Evolutionary conservation across 2,113 vertebrate genomes (phyloP), one percentile per base, ranked within the genome.

Genomic region (Cyanoramphus novaezelandiae): DNA sequence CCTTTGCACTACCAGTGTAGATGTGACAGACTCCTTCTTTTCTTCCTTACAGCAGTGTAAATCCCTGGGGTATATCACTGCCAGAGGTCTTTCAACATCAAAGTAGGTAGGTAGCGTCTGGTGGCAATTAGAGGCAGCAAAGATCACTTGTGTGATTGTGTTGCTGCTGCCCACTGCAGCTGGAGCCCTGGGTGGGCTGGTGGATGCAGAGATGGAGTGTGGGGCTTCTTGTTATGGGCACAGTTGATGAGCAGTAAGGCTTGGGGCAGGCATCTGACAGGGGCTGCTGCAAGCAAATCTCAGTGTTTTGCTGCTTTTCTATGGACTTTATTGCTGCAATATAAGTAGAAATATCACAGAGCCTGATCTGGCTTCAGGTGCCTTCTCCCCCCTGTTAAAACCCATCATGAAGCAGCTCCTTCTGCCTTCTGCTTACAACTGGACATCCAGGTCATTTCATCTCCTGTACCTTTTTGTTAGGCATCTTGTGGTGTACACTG

Each of bases 401-500:
- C 18, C 60, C 37, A 7, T 52, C n/a, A 21, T 0, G 1, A 78
- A 86, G 37, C 69, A 87, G 57, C 65, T 31, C 39, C 15, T 60
- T 70, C 78, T 85, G 57, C 35, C 39, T 90, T 50, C 69, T 69
- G 60, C 57, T 63, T 81, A 18, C 53, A 47, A 0, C 47, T 33
- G 64, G 49, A 8, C 21, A 41, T 14, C 5, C 1, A 17, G n/a
- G 17, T 60, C 31, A 0, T 39, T 67, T 84, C 0, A 0, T 33
- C n/a, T 64, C 39, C 39, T 53, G n/a, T n/a, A 33, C 3, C 68
- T 39, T 62, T 41, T 64, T 43, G 8, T 13, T 31, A 59, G 28
- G 37, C 0, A 0, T 53, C 52, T 75, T 55, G n/a, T 55, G 57
- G 28, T 49, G 2, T 24, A 28, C 33, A 14, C 11, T 5, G 25